Conservation (phyloP, 2,888 invertebrate species). For the Meandrusa payeni region DNA sequence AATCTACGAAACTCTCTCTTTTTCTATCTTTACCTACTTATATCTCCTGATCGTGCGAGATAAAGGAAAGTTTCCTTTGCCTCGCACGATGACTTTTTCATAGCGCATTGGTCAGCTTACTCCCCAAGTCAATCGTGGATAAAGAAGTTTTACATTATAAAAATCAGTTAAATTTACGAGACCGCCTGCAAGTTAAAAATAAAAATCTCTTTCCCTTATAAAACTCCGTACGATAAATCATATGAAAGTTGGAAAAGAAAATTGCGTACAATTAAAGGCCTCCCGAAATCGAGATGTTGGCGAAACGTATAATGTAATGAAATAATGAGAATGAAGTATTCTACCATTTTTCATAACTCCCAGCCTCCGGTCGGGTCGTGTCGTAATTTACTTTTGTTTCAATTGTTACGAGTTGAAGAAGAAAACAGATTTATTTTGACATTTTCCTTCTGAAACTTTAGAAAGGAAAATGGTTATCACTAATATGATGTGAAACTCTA, state of each 20-base stretch:
- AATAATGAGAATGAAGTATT: slow-evolving; percentile 34
- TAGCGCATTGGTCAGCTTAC: too few species aligned
- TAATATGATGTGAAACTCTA: slow-evolving; percentile 11
- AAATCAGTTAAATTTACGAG: too few species aligned
- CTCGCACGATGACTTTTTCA: too few species aligned
- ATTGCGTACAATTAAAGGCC: slow-evolving; percentile 23
- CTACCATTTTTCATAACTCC: slow-evolving; percentile 66
- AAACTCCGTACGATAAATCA: slow-evolving; percentile 20
- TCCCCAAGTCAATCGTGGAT: too few species aligned
- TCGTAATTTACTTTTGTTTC: slow-evolving; percentile 76
- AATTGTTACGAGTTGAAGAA: slow-evolving; percentile 65
- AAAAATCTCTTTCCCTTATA: too few species aligned
- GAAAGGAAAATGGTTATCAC: slow-evolving; percentile 16
- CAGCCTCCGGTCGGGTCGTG: slow-evolving; percentile 40
- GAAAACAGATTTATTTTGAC: slow-evolving; percentile 59
- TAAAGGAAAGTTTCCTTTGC: too few species aligned
- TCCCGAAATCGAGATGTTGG: slow-evolving; percentile 23
- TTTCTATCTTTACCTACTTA: too few species aligned
- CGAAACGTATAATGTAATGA: slow-evolving; percentile 28
- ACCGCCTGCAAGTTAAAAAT: too few species aligned
- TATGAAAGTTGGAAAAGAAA: slow-evolving; percentile 16
- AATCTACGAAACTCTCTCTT: too few species aligned
- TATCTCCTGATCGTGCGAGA: too few species aligned
- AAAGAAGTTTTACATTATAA: too few species aligned
- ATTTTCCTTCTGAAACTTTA: slow-evolving; percentile 39